Conservation (phyloP, 2,888 invertebrate genomes). For the Biston stratarius region DNA sequence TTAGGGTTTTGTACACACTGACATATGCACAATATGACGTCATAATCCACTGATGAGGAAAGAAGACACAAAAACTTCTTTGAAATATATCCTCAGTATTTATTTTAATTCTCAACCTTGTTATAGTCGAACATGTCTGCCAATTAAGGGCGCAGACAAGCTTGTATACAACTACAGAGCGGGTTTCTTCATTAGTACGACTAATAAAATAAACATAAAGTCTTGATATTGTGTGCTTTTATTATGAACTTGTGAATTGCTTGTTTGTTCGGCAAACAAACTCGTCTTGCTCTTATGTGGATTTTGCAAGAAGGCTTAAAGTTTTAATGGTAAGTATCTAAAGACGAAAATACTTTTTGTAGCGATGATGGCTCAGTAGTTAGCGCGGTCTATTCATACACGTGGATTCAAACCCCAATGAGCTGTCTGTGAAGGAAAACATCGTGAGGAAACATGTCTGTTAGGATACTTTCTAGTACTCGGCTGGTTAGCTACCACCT, state of each 20-base stretch:
- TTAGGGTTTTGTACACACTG: too few species aligned
- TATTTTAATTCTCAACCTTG: neutral
- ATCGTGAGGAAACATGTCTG: too few species aligned
- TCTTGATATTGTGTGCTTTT: constrained; percentile 13
- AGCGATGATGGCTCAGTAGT: too few species aligned
- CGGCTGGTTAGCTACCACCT: too few species aligned
- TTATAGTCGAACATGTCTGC: neutral
- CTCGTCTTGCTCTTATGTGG: neutral
- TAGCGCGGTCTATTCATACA: too few species aligned
- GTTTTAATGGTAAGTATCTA: too few species aligned
- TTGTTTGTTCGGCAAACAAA: constrained; percentile 18
- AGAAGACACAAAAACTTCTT: too few species aligned
- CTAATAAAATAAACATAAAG: constrained; percentile 27
- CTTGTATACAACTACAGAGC: constrained; percentile 2
- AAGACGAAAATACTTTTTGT: neutral
- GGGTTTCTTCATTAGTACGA: constrained; percentile 12
- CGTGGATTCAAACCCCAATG: too few species aligned
- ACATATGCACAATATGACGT: too few species aligned
- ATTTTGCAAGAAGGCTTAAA: neutral
- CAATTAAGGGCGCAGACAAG: constrained; percentile 8
- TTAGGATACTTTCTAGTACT: too few species aligned
- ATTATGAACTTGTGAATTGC: neutral
- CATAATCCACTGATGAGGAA: too few species aligned
- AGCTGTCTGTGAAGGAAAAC: too few species aligned
- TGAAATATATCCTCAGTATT: neutral